Evolutionary conservation across 2,888 invertebrate species (phyloP).

Genomic region (Palloptera scutellata): DNA sequence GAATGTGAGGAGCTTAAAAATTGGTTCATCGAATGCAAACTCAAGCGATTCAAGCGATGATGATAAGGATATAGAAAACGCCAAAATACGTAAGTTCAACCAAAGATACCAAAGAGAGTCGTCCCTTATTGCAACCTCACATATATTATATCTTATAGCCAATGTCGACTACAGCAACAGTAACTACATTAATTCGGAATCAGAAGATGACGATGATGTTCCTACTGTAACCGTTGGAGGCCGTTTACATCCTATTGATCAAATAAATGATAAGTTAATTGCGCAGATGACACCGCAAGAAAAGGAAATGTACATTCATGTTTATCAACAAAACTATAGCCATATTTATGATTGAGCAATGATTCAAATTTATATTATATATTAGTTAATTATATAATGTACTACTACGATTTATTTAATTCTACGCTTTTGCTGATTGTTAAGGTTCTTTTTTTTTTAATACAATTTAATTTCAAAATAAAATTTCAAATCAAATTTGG

Average conservation of each 20-base stretch:
- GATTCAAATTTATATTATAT: conserved; percentile 21
- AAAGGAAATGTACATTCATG: conserved; percentile 92
- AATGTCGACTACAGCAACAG: conserved; percentile 76
- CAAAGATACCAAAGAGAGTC: neutral
- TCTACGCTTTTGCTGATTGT: conserved; percentile 10
- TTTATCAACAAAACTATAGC: conserved; percentile 92
- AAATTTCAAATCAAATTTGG: neutral
- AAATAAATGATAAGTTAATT: conserved; percentile 86
- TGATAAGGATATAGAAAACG: conserved; percentile 75
- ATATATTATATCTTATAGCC: conserved; percentile 63
- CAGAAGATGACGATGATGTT: conserved; percentile 68
- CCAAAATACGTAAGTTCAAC: conserved; percentile 69
- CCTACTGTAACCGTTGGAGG: conserved; percentile 85
- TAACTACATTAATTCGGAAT: conserved; percentile 67
- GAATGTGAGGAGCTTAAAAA: conserved; percentile 60
- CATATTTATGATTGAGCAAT: conserved; percentile 78
- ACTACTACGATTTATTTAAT: conserved; percentile 15
- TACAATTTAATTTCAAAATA: neutral
- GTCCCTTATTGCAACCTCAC: neutral
- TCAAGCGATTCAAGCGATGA: conserved; percentile 85
- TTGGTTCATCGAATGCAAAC: conserved; percentile 61
- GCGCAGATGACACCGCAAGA: conserved; percentile 90
- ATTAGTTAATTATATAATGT: conserved; percentile 21
- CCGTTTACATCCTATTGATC: conserved; percentile 79
- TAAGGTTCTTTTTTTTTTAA: conserved; percentile 5